A percentile compares a stretch with the other conserved stretches of the same genome.
Conservation (phyloP, 2,113 vertebrate species). For the Kobus ellipsiprymnus region DNA sequence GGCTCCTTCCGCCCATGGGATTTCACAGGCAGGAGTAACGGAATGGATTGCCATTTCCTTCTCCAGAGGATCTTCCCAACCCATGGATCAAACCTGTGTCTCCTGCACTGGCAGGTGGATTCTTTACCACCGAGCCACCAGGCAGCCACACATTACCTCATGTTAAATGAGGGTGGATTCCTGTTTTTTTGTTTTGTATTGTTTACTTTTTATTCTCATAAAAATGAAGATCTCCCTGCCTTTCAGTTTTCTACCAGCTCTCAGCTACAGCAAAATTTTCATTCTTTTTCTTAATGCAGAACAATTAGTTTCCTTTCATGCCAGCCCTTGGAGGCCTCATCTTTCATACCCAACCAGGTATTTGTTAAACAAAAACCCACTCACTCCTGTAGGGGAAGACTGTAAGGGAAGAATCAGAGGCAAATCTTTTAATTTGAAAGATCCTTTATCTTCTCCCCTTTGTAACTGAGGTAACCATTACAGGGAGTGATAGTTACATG, state of each 20-base stretch:
- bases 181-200: not conserved
- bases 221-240: not conserved
- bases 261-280: not conserved
- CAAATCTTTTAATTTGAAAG: not conserved
- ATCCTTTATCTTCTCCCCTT: not conserved
- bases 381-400: not conserved
- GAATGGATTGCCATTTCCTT: not conserved
- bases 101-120: not conserved
- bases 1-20: not conserved
- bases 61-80: not conserved
- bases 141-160: not conserved
- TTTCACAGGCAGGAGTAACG: not conserved
- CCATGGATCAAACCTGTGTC: fast-evolving
- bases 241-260: not conserved
- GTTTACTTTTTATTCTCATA: not conserved
- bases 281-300: not conserved
- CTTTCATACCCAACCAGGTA: not conserved
- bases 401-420: not conserved
- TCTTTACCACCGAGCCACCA: not conserved
- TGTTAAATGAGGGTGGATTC: not conserved
- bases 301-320: not conserved
- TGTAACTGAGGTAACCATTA: not conserved
- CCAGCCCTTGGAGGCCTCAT: not conserved
- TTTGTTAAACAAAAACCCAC: constrained; percentile 20
- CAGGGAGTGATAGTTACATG: not conserved